Conservation (phyloP, 2,797 vertebrate genomes). For the Pterois miles region DNA sequence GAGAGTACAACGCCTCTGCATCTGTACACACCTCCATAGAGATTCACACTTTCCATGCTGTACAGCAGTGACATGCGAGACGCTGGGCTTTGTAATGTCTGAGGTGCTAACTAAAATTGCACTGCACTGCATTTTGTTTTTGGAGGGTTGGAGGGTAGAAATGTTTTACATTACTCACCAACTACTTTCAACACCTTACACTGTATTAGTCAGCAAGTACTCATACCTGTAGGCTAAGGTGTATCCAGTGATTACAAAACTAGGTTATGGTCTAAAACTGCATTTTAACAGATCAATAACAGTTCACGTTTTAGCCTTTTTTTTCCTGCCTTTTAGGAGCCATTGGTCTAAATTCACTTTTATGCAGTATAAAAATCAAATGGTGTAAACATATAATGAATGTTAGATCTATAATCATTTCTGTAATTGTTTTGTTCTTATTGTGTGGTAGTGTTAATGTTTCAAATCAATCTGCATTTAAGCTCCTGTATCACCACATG, state of each 20-base stretch:
- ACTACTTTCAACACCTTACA: background rate
- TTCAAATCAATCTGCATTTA: background rate
- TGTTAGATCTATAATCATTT: background rate
- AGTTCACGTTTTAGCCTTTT: background rate
- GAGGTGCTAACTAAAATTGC: background rate
- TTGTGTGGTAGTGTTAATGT: background rate
- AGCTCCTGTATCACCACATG: background rate
- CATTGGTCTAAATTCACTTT: background rate
- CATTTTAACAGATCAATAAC: background rate
- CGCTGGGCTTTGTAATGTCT: conserved; percentile 4
- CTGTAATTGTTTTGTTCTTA: background rate
- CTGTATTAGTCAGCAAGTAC: conserved; percentile 13
- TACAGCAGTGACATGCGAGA: background rate
- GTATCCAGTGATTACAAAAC: background rate
- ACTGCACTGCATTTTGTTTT: background rate
- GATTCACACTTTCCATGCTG: conserved; percentile 79
- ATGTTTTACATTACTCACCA: conserved; percentile 12
- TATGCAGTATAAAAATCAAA: background rate
- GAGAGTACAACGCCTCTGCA: conserved; percentile 46
- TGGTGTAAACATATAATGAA: background rate
- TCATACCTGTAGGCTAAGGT: background rate
- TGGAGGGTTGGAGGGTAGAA: background rate
- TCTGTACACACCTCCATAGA: conserved; percentile 44
- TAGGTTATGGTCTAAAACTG: background rate
- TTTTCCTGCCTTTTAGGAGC: background rate